Base-by-base conservation (phyloP, 2,888 invertebrate species). In the Adela reaumurella region DNA sequence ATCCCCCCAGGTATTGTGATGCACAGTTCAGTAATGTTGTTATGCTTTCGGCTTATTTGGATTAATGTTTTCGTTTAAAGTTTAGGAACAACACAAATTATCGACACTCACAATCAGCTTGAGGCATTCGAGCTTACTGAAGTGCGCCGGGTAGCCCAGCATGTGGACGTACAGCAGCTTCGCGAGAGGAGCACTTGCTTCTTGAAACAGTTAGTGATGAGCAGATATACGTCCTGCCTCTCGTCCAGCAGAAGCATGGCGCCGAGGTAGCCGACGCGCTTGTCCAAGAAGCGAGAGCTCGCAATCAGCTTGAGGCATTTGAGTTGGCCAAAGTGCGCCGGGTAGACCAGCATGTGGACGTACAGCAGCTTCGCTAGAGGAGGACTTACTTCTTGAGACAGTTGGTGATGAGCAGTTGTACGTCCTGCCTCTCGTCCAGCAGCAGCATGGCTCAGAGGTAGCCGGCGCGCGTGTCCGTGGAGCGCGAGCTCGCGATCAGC, bases 311-410 rank as follows among this genome's bases (percentile, higher is more conserved):
- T 99, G 60, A 99, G 84, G 74, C 99, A 99, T 79, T 99, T 99
- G 71, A 99, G 81, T 82, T 99, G 99, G 17, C 99, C 99, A 80
- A 99, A 99, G 81, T 99, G 99, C 45, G 99, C 99, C 49, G 97
- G 98, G 81, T 99, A 99, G 45, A 99, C 99, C 60, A 99, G 84
- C 98, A 99, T 99, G 72, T 99, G 98, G 68, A 99, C 99, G 78
- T 99, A 99, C 14, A 99, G 84, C 51, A 99, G 84, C 74, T 99
- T 99, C 55, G 99, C 99, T 58, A 96, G n/a, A n/a, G n/a, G n/a
- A n/a, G n/a, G n/a, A n/a, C n/a, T 8, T 24, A 24, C 24, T 24
- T 24, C 8, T 24, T 24, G 24, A 24, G 5, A 24, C 97, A 97
- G 78, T 99, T 99, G 52, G 99, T 99, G 63, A 99, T 97, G 60